Base-by-base conservation (phyloP, 2,113 vertebrate genomes). In the Terrapene triunguis region DNA sequence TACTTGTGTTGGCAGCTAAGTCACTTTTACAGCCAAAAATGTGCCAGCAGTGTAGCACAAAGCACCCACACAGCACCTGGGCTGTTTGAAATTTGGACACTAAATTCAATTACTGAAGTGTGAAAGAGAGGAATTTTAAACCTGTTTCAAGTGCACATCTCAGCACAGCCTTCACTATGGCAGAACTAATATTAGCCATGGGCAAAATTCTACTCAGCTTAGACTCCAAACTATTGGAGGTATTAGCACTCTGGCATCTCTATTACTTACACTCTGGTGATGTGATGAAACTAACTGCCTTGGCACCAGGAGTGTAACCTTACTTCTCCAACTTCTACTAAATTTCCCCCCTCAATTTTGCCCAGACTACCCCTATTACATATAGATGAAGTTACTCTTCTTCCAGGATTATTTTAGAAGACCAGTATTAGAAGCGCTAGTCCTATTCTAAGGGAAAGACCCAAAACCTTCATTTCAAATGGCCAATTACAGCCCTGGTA, bases 81-180 rank as follows among this genome's bases (percentile, higher is more conserved):
- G 14, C 29, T 6, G 32, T 55, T 89, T 88, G 54, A 84, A 11
- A 92, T 86, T 62, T 62, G 62, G 55, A 92, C n/a, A 89, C 6
- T 62, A 92, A 91, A 92, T 82, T 86, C n/a, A 89, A 24, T 54
- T 17, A 51, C 5, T 69, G 65, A 84, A 51, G 10, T 6, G 6
- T 90, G 19, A 89, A 96, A 93, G 89, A 10, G 13, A 69, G 13
- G 54, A 95, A n/a, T 62, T 80, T 55, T 55, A 89, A 85, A 25
- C 5, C 7, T 54, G 74, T 76, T 85, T 76, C 69, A 54, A 16
- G 85, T 22, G 10, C 21, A 82, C 1, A 6, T 80, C 21, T 88
- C 6, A 85, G 47, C 21, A 69, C 72, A 76, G 24, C 21, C 88
- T 54, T 80, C 80, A 86, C 8, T 91, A 65, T 0, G 35, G 0